Percentiles rank a stretch among this genome's conserved stretches.
These are phyloP conservation scores for Hedychridium roseum DNA, from an alignment of 2,888 invertebrate genomes.

Conservation along the genomic window DNA sequence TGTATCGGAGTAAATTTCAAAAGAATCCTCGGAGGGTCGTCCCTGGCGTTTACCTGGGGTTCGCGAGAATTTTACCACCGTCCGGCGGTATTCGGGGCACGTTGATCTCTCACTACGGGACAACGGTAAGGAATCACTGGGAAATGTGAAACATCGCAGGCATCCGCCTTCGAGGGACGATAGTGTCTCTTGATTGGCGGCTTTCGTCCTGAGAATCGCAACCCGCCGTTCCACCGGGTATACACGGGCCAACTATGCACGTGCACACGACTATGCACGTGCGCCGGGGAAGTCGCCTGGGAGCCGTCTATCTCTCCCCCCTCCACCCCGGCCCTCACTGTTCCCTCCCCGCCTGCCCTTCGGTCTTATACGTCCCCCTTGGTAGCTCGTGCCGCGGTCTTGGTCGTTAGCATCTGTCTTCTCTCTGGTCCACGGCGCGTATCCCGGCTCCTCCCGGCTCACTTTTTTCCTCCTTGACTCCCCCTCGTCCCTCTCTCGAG, in stretches of 20 bases:
- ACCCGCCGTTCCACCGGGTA: slow-evolving; percentile 32
- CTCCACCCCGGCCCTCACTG: background rate
- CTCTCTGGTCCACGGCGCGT: slow-evolving; percentile 32
- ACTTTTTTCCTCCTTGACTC: slow-evolving; percentile 8
- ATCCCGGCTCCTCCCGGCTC: no score
- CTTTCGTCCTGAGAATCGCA: slow-evolving; percentile 31
- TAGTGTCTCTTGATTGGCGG: slow-evolving; percentile 20
- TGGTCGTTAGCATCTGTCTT: slow-evolving; percentile 56
- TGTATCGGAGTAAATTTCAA: no score
- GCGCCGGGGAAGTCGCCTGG: slow-evolving; percentile 3
- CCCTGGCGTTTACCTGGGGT: background rate
- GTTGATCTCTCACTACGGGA: slow-evolving; percentile 5
- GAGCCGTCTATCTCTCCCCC: background rate
- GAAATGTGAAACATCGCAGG: slow-evolving; percentile 38
- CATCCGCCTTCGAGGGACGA: slow-evolving; percentile 26
- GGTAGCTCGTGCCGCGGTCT: slow-evolving; percentile 42
- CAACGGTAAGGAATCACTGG: slow-evolving; percentile 27
- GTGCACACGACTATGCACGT: slow-evolving; percentile 29
- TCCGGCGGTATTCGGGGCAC: no score
- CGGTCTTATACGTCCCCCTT: slow-evolving; percentile 27
- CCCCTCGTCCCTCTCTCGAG: background rate
- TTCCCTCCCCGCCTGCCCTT: slow-evolving; percentile 13
- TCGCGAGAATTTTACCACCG: slow-evolving; percentile 13
- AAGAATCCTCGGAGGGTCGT: background rate
- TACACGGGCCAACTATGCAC: slow-evolving; percentile 41